These are phyloP conservation scores for Yponomeuta malinellus DNA, from an alignment of 2,888 invertebrate genomes.

Conservation along the genomic window DNA sequence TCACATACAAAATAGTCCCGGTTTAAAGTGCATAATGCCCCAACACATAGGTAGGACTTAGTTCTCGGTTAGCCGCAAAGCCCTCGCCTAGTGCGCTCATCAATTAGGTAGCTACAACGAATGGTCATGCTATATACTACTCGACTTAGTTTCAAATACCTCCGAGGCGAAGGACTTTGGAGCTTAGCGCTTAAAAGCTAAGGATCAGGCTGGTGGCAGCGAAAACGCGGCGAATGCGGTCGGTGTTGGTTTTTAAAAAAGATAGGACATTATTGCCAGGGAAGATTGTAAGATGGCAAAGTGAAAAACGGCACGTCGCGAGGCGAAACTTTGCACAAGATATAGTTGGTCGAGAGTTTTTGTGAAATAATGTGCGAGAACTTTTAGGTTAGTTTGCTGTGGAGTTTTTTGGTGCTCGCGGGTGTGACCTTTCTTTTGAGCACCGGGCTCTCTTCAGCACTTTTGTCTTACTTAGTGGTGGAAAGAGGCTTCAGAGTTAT, in stretches of 20 bases:
- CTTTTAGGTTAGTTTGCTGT: not conserved
- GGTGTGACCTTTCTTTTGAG: not conserved
- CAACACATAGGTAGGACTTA: constrained; percentile 4
- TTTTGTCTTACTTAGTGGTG: not conserved
- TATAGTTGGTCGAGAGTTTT: constrained; percentile 6
- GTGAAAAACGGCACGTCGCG: constrained; percentile 10
- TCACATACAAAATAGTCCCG: constrained; percentile 2
- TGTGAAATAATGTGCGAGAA: not conserved
- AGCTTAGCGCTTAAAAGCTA: not conserved
- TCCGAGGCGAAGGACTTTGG: not conserved
- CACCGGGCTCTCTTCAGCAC: not conserved
- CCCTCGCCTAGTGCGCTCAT: constrained; percentile 8
- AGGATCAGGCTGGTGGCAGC: not conserved
- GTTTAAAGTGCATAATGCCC: not conserved
- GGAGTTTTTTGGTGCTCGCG: not conserved
- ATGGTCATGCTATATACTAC: constrained; percentile 3
- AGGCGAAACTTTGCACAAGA: constrained; percentile 9
- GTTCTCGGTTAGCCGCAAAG: constrained; percentile 6
- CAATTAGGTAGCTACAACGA: constrained; percentile 8
- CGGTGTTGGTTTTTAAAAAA: constrained; percentile 10
- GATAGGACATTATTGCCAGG: not conserved
- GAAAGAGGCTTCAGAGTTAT: not conserved
- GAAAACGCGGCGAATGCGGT: not conserved
- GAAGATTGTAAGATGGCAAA: constrained; percentile 12
- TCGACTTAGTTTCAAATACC: constrained; percentile 6